Evolutionary conservation across 1,140 invertebrate genomes (phyloP).

Genomic region (Caenorhabditis remanei): DNA sequence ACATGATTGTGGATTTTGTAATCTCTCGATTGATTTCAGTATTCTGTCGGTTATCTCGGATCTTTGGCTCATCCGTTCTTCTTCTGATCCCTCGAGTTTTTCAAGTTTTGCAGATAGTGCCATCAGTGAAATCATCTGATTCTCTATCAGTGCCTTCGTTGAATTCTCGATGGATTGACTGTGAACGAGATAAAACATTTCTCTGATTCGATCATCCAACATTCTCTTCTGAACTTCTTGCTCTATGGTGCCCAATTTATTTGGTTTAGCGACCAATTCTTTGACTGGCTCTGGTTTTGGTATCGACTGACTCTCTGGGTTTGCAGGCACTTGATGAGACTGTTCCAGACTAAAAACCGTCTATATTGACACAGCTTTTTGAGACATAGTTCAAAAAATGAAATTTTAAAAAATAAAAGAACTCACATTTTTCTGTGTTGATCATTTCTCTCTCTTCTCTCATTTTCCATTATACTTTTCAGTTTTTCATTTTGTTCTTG

Average conservation of each 20-base stretch:
- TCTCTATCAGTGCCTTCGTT: conserved; percentile 6
- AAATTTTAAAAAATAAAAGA: too few species aligned
- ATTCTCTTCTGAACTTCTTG: conserved; percentile 42
- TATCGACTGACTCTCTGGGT: neutral
- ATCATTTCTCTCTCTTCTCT: conserved; percentile 5
- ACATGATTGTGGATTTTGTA: conserved; percentile 67
- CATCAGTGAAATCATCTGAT: conserved; percentile 67
- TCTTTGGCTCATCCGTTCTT: conserved; percentile 62
- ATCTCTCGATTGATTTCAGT: conserved; percentile 58
- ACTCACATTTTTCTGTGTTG: conserved; percentile 39
- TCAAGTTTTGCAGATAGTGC: conserved; percentile 60
- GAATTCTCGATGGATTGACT: conserved; percentile 43
- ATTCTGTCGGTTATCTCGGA: conserved; percentile 67
- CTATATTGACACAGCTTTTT: neutral
- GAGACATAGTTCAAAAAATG: neutral
- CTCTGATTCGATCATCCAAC: conserved; percentile 35
- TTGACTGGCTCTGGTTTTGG: conserved; percentile 2
- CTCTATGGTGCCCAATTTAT: neutral
- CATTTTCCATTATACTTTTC: conserved; percentile 18
- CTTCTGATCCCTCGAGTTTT: conserved; percentile 51
- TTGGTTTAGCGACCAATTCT: neutral
- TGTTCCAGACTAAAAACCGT: conserved; percentile 5
- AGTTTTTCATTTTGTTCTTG: conserved; percentile 34
- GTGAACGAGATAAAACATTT: conserved; percentile 47
- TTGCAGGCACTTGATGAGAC: neutral